Evolutionary conservation across 64 coral and sea anemone species (phyloP).

Genomic region (Trachythela sp.): DNA sequence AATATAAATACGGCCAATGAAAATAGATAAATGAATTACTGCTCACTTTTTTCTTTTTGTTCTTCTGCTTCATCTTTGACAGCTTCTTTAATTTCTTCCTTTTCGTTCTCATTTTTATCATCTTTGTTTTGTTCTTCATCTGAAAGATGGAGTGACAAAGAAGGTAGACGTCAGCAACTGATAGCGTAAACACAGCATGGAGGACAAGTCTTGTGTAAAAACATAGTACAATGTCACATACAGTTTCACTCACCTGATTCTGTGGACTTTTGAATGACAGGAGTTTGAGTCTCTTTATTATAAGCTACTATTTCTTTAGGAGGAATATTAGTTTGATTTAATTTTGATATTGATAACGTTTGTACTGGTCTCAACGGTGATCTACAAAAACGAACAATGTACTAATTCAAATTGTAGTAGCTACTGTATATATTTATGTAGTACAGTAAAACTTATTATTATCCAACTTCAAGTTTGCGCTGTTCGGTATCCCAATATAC

Average conservation of each 20-base stretch:
- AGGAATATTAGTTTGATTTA: conserved; percentile 24
- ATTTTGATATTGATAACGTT: background rate
- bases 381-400: background rate
- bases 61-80: background rate
- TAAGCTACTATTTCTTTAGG: background rate
- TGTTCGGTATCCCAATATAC: too few species aligned
- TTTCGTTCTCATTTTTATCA: background rate
- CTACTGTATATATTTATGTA: too few species aligned
- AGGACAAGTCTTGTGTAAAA: too few species aligned
- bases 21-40: background rate
- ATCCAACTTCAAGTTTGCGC: too few species aligned
- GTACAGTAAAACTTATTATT: too few species aligned
- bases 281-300: conserved; percentile 12
- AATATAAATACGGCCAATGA: too few species aligned
- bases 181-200: too few species aligned
- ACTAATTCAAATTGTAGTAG: too few species aligned
- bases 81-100: background rate
- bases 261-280: background rate
- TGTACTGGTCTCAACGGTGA: background rate
- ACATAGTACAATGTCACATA: too few species aligned
- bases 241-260: background rate
- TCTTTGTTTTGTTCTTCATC: background rate
- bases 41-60: conserved; percentile 5
- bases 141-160: background rate
- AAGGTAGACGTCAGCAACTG: too few species aligned